Evolutionary conservation across 2,797 vertebrate species (phyloP).

Genomic region (Artibeus jamaicensis): DNA sequence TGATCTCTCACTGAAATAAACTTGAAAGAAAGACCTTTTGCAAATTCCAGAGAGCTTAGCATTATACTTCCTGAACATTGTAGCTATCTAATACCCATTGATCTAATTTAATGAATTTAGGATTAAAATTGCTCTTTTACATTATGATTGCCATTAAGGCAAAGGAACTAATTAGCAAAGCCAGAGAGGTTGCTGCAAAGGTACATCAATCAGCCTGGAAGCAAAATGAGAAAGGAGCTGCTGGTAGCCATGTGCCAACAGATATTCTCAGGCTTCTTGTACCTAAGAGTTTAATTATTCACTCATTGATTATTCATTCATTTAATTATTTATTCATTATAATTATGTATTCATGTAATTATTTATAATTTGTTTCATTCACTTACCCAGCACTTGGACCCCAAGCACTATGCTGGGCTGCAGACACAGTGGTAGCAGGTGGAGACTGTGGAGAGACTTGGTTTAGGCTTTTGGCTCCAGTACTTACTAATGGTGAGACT

Average conservation of each 20-base stretch:
- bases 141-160: conserved; percentile 8
- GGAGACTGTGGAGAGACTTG: background rate
- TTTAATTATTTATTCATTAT: background rate
- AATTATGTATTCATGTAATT: background rate
- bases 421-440: background rate
- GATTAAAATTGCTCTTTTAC: conserved; percentile 25
- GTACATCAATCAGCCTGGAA: background rate
- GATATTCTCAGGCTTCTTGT: background rate
- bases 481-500: background rate
- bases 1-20: conserved; percentile 33
- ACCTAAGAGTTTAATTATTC: background rate
- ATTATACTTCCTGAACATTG: background rate
- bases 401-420: background rate
- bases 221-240: background rate
- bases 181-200: background rate
- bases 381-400: background rate
- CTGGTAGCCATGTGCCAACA: background rate
- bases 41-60: background rate
- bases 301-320: background rate
- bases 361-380: background rate
- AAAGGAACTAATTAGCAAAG: conserved; percentile 32
- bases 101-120: conserved; percentile 39
- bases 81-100: background rate
- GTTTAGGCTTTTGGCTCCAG: background rate
- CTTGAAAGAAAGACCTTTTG: conserved; percentile 11